Evolutionary conservation across 2,888 invertebrate genomes (phyloP).

Genomic region (Chrysolina haemoptera): DNA sequence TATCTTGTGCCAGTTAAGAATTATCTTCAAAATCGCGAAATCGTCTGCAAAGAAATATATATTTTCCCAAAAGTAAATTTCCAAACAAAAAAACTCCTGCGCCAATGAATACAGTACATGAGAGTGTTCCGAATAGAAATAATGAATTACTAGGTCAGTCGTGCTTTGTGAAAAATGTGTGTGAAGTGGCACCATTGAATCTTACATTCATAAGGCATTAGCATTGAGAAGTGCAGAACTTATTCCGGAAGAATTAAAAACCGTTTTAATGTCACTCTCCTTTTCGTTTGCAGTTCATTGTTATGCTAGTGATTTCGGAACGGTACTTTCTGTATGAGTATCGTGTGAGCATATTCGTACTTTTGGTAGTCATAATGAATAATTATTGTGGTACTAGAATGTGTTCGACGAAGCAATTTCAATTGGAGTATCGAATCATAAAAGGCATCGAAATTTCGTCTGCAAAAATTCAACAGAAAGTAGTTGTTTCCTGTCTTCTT

Average conservation of each 20-base stretch:
- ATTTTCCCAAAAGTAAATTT: neutral
- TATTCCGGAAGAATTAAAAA: constrained; percentile 13
- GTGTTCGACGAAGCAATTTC: no score
- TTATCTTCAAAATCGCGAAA: neutral
- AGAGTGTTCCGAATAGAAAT: constrained; percentile 18
- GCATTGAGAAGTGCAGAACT: constrained; percentile 9
- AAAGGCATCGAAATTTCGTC: no score
- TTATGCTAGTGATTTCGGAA: neutral
- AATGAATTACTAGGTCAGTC: constrained; percentile 38
- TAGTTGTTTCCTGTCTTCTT: no score
- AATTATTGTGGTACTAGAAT: no score
- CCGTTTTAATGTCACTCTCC: constrained; percentile 25
- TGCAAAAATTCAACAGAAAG: no score
- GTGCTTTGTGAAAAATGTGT: constrained; percentile 36
- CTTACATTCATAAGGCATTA: constrained; percentile 8
- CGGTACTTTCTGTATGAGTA: neutral
- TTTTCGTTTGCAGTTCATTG: constrained; percentile 25
- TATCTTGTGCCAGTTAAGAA: no score
- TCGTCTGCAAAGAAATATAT: neutral
- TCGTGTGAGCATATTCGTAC: neutral
- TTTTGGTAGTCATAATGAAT: no score
- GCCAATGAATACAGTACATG: constrained; percentile 6
- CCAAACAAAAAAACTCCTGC: neutral
- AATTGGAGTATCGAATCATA: no score
- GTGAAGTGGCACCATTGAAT: constrained; percentile 38